These are phyloP conservation scores for Capreolus pygargus DNA, from an alignment of 2,113 vertebrate genomes.

Conservation along the genomic window DNA sequence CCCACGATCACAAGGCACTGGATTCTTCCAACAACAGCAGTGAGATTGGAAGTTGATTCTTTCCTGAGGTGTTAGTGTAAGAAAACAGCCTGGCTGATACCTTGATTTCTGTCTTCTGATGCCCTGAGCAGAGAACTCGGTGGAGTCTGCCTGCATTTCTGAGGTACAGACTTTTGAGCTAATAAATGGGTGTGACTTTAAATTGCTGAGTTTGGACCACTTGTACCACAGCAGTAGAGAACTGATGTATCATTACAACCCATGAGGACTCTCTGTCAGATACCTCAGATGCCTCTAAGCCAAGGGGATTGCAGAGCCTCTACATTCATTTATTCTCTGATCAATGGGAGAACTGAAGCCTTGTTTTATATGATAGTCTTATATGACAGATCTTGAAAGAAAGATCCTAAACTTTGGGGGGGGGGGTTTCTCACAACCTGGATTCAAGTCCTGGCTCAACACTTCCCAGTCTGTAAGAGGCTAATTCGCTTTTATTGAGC, in stretches of 20 bases:
- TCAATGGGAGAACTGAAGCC: background rate
- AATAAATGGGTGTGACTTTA: background rate
- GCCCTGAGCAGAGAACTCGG: background rate
- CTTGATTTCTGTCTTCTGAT: background rate
- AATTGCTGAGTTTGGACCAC: background rate
- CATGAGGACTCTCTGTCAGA: background rate
- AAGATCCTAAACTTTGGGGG: background rate
- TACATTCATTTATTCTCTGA: background rate
- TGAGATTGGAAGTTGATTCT: background rate
- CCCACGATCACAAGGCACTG: background rate
- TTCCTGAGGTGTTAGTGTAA: background rate
- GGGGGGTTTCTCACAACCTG: background rate
- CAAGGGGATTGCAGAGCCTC: background rate
- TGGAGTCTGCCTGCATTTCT: background rate
- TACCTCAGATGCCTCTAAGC: background rate
- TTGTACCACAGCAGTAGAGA: background rate
- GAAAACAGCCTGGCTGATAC: background rate
- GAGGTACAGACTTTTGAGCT: background rate
- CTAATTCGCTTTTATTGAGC: background rate
- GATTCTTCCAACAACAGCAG: background rate
- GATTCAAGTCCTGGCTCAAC: background rate
- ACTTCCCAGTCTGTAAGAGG: background rate
- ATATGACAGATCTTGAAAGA: background rate
- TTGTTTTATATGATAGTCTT: background rate
- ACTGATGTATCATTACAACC: background rate